phyloP scores from a whole-genome alignment of 2,113 vertebrate species.

The Halcyon malimbica region DNA sequence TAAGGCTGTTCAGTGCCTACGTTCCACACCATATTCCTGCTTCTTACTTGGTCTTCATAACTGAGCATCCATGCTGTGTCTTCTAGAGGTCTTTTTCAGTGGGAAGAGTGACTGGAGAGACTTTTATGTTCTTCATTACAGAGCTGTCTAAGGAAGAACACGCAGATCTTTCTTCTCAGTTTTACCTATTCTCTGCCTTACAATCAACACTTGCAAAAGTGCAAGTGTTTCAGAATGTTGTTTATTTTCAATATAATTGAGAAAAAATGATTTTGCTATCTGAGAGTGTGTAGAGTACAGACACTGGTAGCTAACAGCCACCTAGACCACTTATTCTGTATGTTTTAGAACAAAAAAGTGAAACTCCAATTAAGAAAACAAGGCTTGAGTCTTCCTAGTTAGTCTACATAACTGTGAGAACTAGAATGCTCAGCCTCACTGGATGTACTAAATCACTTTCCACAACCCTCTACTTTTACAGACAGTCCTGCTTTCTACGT shows the following conservation, averaged over 20 bases:
- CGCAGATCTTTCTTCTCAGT: background rate
- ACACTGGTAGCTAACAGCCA: background rate
- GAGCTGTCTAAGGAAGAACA: background rate
- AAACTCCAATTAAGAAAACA: background rate
- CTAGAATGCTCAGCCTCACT: background rate
- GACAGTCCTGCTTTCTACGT: background rate
- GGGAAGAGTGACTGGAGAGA: background rate
- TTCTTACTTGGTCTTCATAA: background rate
- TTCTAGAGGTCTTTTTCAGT: background rate
- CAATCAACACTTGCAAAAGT: background rate
- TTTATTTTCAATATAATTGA: background rate
- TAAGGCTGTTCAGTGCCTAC: background rate
- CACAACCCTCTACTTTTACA: background rate
- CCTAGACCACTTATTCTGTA: background rate
- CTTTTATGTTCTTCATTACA: background rate
- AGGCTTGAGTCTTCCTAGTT: slow-evolving; percentile 7
- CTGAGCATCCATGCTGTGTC: background rate
- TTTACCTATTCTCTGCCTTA: background rate
- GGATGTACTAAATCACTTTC: background rate
- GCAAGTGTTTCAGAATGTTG: background rate
- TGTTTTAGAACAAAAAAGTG: background rate
- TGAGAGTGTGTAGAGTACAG: background rate
- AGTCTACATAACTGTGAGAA: background rate
- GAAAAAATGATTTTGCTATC: background rate
- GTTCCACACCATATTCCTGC: background rate